phyloP scores from a whole-genome alignment of 1,140 invertebrate species.

The Neodiprion pinetum region DNA sequence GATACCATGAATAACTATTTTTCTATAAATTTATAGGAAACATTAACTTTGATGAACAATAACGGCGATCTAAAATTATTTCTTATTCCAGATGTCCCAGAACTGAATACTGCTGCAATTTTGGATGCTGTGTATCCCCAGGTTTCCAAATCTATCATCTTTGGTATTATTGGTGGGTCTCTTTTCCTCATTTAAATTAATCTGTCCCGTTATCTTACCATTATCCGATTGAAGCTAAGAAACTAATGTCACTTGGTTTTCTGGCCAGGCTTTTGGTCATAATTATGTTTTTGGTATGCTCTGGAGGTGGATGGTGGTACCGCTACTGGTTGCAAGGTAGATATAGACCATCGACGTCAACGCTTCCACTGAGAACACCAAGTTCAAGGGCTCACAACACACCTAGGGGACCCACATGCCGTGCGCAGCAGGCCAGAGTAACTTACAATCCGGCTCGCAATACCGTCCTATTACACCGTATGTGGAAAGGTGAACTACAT shows the following conservation, averaged over 20 bases:
- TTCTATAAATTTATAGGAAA: conserved; percentile 11
- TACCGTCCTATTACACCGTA: conserved; percentile 58
- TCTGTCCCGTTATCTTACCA: conserved; percentile 13
- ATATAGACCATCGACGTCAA: conserved; percentile 50
- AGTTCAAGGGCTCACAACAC: conserved; percentile 46
- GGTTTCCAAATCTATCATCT: conserved; percentile 63
- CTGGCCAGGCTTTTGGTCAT: conserved; percentile 60
- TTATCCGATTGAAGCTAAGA: conserved; percentile 8
- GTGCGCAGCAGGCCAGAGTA: conserved; percentile 57
- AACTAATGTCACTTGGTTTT: not conserved
- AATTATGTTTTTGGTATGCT: conserved; percentile 64
- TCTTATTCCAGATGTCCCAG: conserved; percentile 55
- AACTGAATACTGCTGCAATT: conserved; percentile 63
- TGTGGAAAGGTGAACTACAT: conserved; percentile 57
- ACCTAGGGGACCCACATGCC: conserved; percentile 48
- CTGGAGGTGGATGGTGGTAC: conserved; percentile 65
- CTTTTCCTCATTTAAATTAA: conserved; percentile 6
- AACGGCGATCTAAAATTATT: not conserved
- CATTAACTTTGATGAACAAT: conserved; percentile 16
- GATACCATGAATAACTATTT: not conserved
- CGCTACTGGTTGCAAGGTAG: conserved; percentile 61
- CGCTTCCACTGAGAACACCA: conserved; percentile 48
- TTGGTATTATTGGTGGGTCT: conserved; percentile 60
- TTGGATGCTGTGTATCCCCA: conserved; percentile 61
- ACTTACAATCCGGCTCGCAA: conserved; percentile 58